Conservation (phyloP, 2,113 vertebrate genomes). For the Psilopogon haemacephalus region DNA sequence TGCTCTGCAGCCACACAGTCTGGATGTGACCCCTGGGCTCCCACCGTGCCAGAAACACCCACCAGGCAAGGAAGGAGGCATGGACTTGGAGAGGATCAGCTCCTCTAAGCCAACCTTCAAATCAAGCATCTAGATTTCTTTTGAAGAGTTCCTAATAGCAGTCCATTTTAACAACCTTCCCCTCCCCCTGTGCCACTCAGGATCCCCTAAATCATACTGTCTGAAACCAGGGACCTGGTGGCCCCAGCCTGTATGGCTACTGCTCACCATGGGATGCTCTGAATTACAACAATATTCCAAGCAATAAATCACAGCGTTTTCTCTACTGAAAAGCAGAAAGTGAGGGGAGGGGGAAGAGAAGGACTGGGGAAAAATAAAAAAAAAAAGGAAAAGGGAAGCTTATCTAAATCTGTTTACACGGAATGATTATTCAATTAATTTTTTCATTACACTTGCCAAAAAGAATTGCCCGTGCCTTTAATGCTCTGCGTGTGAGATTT, state of each 20-base stretch:
- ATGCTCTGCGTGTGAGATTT: slow-evolving; percentile 54
- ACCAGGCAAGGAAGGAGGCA: background rate
- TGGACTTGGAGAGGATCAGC: background rate
- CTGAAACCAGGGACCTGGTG: background rate
- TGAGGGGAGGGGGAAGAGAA: background rate
- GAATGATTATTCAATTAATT: slow-evolving; percentile 78
- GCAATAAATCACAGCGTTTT: slow-evolving; percentile 69
- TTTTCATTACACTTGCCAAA: slow-evolving; percentile 77
- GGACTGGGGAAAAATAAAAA: background rate
- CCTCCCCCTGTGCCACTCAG: background rate
- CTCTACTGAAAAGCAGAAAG: background rate
- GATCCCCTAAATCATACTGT: background rate
- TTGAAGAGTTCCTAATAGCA: slow-evolving; percentile 3
- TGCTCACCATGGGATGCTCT: background rate
- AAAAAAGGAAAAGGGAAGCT: background rate
- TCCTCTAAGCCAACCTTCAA: background rate
- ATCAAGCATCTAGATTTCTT: background rate
- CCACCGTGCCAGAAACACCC: background rate
- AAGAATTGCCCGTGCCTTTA: slow-evolving; percentile 64
- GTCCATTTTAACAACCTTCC: background rate
- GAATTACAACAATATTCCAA: slow-evolving; percentile 63
- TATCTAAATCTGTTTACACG: slow-evolving; percentile 78
- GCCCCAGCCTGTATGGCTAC: background rate
- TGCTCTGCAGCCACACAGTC: rapidly evolving
- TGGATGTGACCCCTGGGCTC: rapidly evolving